phyloP scores from a whole-genome alignment of 2,797 vertebrate species.

The Alfaro cultratus region DNA sequence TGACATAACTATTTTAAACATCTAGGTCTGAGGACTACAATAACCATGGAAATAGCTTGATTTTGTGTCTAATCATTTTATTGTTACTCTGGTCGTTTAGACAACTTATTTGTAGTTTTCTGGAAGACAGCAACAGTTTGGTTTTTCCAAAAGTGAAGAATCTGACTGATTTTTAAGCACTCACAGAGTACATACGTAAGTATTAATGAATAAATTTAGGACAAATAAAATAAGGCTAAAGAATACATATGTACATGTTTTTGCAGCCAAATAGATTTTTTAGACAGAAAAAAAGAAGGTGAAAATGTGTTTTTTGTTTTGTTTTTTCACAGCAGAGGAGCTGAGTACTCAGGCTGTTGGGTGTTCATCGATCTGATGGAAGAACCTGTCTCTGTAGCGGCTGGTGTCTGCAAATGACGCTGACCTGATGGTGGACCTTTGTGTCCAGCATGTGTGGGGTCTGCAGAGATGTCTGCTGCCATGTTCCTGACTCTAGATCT shows the following conservation, averaged over 20 bases:
- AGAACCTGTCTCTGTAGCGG: too few species aligned
- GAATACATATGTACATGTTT: neutral
- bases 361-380: too few species aligned
- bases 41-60: neutral
- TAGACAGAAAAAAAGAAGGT: too few species aligned
- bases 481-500: neutral
- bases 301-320: too few species aligned
- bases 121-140: neutral
- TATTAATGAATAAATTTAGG: neutral
- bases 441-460: too few species aligned
- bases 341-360: too few species aligned
- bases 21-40: neutral
- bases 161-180: neutral
- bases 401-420: too few species aligned
- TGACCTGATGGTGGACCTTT: too few species aligned
- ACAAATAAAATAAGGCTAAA: neutral
- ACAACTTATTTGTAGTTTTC: neutral
- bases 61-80: neutral
- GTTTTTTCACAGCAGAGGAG: too few species aligned
- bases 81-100: neutral
- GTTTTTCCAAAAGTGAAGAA: neutral
- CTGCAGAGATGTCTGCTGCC: too few species aligned
- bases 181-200: neutral
- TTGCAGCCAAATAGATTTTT: neutral
- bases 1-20: neutral